phyloP scores from a whole-genome alignment of 2,888 invertebrate genomes.

The Orchestes rusci region DNA sequence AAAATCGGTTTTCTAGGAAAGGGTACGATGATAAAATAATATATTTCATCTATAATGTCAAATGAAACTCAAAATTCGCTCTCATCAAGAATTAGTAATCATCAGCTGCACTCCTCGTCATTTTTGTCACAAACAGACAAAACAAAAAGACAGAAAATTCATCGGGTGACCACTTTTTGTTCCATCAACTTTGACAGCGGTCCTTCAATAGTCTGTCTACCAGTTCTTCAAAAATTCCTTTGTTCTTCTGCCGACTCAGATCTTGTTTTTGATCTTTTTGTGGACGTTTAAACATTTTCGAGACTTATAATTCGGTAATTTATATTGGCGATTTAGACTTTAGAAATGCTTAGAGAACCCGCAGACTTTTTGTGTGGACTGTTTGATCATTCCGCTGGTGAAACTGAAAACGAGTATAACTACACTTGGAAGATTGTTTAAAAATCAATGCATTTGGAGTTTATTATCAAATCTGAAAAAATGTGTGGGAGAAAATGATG shows the following conservation, averaged over 20 bases:
- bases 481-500: no score
- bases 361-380: slow-evolving; percentile 6
- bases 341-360: slow-evolving; percentile 34
- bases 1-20: no score
- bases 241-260: slow-evolving; percentile 31
- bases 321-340: slow-evolving; percentile 37
- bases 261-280: slow-evolving; percentile 24
- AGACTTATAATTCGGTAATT: slow-evolving; percentile 37
- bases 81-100: slow-evolving; percentile 24
- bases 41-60: slow-evolving; percentile 16
- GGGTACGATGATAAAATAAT: slow-evolving; percentile 8
- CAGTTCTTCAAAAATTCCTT: slow-evolving; percentile 40
- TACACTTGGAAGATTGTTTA: no score
- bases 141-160: slow-evolving; percentile 26
- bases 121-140: slow-evolving; percentile 26
- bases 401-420: no score
- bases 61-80: no score
- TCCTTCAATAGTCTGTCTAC: slow-evolving; percentile 38
- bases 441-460: no score
- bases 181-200: slow-evolving; percentile 32
- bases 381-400: no score
- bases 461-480: no score
- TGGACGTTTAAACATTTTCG: slow-evolving; percentile 26
- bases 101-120: slow-evolving; percentile 24
- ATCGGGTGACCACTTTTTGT: slow-evolving; percentile 32